Evolutionary conservation across 2,797 vertebrate genomes (phyloP).

Genomic region (Spondyliosoma cantharus): DNA sequence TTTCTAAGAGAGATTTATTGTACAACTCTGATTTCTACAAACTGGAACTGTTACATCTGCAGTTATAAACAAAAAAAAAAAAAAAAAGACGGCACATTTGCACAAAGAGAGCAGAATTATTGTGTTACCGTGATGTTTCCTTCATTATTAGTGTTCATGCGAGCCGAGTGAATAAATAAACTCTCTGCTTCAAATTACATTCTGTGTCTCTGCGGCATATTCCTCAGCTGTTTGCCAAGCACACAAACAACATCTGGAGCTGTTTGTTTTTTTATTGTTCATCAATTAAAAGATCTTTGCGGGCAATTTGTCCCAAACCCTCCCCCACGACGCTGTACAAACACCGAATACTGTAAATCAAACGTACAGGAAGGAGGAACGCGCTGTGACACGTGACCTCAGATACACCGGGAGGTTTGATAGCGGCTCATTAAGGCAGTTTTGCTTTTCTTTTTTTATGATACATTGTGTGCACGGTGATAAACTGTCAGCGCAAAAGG

Average conservation of each 20-base stretch:
- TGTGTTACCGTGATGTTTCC: slow-evolving; percentile 20
- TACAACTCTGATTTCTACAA: neutral
- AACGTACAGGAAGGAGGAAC: slow-evolving; percentile 1
- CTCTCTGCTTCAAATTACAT: slow-evolving; percentile 9
- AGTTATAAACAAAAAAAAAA: no score
- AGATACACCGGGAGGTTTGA: neutral
- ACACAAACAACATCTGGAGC: slow-evolving; percentile 56
- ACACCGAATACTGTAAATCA: slow-evolving; percentile 8
- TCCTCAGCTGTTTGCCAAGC: slow-evolving; percentile 44
- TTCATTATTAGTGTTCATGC: neutral
- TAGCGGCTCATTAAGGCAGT: neutral
- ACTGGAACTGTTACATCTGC: neutral
- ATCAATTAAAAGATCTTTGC: slow-evolving; percentile 33
- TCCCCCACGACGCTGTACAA: neutral
- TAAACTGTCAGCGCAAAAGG: neutral
- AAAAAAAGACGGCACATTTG: neutral
- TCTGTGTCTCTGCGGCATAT: slow-evolving; percentile 28
- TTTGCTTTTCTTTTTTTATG: neutral
- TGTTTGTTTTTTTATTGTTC: slow-evolving; percentile 36
- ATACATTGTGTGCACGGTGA: neutral
- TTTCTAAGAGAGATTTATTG: neutral
- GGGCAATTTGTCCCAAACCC: slow-evolving; percentile 29
- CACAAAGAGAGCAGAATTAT: neutral
- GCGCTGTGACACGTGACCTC: neutral
- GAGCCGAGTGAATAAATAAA: slow-evolving; percentile 42